Conservation (phyloP, 2,888 invertebrate species). For the Ophion obscuratus region DNA sequence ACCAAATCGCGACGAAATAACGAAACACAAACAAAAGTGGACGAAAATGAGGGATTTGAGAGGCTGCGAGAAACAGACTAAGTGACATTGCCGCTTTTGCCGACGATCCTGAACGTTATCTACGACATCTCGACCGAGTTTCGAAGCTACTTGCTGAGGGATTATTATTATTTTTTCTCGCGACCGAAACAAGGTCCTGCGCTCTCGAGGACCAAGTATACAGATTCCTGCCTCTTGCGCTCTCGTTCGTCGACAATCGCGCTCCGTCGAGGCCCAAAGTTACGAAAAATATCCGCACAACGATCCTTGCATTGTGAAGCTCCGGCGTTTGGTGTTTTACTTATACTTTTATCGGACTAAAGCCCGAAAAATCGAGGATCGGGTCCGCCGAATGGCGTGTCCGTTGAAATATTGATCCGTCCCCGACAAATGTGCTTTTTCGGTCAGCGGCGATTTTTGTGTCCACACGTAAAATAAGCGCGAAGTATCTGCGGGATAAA, state of each 20-base stretch:
- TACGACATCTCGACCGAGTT: neutral
- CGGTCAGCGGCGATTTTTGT: constrained; percentile 47
- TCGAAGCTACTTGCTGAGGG: constrained; percentile 1
- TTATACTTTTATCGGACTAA: neutral
- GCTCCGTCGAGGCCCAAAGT: neutral
- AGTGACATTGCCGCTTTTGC: neutral
- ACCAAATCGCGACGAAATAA: constrained; percentile 1
- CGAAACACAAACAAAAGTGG: neutral
- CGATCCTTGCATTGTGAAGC: neutral
- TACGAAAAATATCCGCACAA: constrained; percentile 11
- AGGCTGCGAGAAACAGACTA: neutral
- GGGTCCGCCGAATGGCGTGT: constrained; percentile 65
- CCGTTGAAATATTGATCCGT: constrained; percentile 69
- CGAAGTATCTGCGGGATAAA: neutral
- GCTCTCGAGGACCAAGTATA: constrained; percentile 45
- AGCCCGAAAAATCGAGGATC: constrained; percentile 43
- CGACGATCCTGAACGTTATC: neutral
- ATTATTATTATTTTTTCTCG: neutral
- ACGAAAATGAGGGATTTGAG: neutral
- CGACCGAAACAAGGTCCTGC: constrained; percentile 40
- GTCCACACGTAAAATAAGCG: neutral
- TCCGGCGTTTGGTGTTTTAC: neutral
- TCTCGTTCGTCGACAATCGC: constrained; percentile 18
- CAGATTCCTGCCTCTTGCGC: constrained; percentile 28
- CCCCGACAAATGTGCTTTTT: constrained; percentile 56